Conservation (phyloP, 2,113 vertebrate species). For the Perca flavescens region DNA sequence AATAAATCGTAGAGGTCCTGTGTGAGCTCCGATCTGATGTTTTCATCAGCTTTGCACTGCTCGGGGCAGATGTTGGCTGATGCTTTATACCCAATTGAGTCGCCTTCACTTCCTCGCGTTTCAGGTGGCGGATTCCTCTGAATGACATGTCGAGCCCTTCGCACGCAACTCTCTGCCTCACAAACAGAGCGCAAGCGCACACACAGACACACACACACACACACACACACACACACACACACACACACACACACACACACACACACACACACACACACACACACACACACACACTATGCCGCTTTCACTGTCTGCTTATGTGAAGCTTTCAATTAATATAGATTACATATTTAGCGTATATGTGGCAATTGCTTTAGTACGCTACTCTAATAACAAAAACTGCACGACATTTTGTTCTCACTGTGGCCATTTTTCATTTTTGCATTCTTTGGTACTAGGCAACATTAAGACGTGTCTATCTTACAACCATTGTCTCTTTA, state of each 20-base stretch:
- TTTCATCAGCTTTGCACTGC: constrained; percentile 79
- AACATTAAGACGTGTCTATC: neutral
- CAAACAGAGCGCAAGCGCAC: constrained; percentile 70
- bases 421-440: too few species aligned
- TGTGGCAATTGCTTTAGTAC: too few species aligned
- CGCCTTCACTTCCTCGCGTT: constrained; percentile 87
- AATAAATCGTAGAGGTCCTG: constrained; percentile 54
- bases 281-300: constrained; percentile 36
- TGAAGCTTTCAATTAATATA: fast-evolving
- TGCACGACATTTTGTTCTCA: neutral
- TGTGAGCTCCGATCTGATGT: constrained; percentile 77
- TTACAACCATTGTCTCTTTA: neutral
- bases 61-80: constrained; percentile 85
- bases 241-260: constrained; percentile 36
- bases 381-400: neutral
- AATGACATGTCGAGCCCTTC: constrained; percentile 89
- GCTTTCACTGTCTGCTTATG: constrained; percentile 50
- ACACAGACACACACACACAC: constrained; percentile 42
- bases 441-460: neutral
- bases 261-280: too few species aligned
- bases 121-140: constrained; percentile 89
- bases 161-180: constrained; percentile 87
- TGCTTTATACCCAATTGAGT: constrained; percentile 87
- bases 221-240: constrained; percentile 42
- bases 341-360: neutral